Conservation (phyloP, 2,888 invertebrate species). For the Calliphora vomitoria region DNA sequence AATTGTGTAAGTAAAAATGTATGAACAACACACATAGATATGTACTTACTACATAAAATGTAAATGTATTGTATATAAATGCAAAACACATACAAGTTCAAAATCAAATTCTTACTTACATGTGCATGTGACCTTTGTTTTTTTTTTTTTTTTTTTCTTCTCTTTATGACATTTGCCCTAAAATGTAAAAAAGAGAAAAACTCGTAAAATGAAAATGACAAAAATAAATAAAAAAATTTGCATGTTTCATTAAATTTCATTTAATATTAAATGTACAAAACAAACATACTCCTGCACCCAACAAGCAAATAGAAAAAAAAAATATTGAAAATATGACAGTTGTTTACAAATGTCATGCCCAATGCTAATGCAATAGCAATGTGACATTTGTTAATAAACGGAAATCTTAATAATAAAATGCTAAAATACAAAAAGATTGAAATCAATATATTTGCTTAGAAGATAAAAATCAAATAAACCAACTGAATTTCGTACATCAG, state of each 20-base stretch:
- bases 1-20: constrained; percentile 35
- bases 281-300: neutral
- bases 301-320: neutral
- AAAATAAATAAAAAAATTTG: constrained; percentile 57
- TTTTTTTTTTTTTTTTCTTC: neutral
- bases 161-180: neutral
- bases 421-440: constrained; percentile 60
- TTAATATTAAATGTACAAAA: constrained; percentile 36
- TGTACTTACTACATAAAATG: neutral
- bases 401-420: constrained; percentile 30
- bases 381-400: neutral
- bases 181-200: constrained; percentile 4
- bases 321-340: constrained; percentile 58
- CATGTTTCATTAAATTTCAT: constrained; percentile 62
- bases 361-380: neutral
- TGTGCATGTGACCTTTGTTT: constrained; percentile 46
- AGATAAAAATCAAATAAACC: constrained; percentile 63
- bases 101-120: constrained; percentile 14
- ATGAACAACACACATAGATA: neutral
- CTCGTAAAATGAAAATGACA: constrained; percentile 7
- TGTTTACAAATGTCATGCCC: constrained; percentile 39
- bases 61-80: neutral
- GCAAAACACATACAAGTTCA: constrained; percentile 20
- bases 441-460: constrained; percentile 66
- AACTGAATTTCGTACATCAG: neutral